Base-by-base conservation (phyloP, 2,888 invertebrate species). In the Dyspetes luteomarginatus region DNA sequence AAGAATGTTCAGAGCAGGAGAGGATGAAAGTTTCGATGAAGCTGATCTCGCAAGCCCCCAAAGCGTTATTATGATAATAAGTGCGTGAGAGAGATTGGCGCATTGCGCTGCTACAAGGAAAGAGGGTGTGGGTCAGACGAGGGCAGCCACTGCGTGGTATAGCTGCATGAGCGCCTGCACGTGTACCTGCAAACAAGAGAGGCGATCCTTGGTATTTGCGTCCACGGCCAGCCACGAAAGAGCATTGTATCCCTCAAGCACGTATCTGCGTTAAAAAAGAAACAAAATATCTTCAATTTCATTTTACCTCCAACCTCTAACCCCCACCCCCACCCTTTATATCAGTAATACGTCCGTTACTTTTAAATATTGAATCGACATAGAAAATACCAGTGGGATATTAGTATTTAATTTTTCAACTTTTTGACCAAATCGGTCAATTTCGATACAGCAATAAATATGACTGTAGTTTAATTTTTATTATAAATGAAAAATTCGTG, bases 221-320 rank as follows among this genome's bases (percentile, higher is more conserved):
- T 99, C 99, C 90, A 99, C 94, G 76, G 98, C 97, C 89, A 99
- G 94, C 99, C 99, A 99, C 5, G 99, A 99, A 79, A 99, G 94
- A 56, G 98, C 97, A 93, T 99, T 99, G 94, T 99, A 99, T 79
- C 98, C 98, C 93, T 99, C 99, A 90, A 99, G 93, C 82, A 99
- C 99, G 92, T 98, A 98, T 92, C 99, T 98, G 93, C 56, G 65
- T 41, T 28, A 45, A 52, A 45, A 28, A 43, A n/a, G n/a, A n/a
- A n/a, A n/a, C n/a, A n/a, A n/a, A n/a, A n/a, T n/a, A n/a, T n/a
- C n/a, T n/a, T n/a, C n/a, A n/a, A n/a, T n/a, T n/a, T n/a, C n/a
- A n/a, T n/a, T n/a, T n/a, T n/a, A n/a, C n/a, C n/a, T n/a, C n/a
- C n/a, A n/a, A n/a, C n/a, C n/a, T n/a, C n/a, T n/a, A n/a, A n/a